Conservation (phyloP, 53 echinoderm and acorn worm genomes). For the Paelopatides confundens region DNA sequence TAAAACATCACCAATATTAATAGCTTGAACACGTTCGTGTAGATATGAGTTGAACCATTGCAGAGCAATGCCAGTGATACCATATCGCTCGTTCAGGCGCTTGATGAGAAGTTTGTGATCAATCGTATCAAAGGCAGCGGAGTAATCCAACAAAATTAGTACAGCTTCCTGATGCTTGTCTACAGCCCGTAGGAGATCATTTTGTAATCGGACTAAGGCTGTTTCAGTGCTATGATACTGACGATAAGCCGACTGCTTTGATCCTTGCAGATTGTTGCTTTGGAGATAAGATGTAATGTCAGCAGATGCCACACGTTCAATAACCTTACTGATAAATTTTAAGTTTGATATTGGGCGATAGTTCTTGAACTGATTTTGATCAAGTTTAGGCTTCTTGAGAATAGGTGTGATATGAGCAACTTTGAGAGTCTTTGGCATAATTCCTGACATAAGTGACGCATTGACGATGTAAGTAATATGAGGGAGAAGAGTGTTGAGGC, state of each 20-base stretch:
- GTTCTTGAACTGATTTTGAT: constrained; percentile 42
- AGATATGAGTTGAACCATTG: not conserved
- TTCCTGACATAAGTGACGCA: not conserved
- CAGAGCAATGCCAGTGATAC: not conserved
- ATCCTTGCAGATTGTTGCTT: constrained; percentile 1
- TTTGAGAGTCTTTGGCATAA: constrained; percentile 42
- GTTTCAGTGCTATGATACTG: constrained; percentile 22
- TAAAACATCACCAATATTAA: not conserved
- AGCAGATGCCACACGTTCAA: constrained; percentile 36
- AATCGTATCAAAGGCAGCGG: constrained; percentile 15
- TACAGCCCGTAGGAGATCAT: not conserved
- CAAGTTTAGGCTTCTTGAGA: constrained; percentile 52
- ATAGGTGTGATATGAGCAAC: constrained; percentile 51
- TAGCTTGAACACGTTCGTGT: not conserved
- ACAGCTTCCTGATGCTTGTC: constrained; percentile 22
- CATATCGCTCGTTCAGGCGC: not conserved
- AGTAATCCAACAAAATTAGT: not conserved
- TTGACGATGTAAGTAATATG: not conserved
- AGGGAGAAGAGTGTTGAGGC: not conserved
- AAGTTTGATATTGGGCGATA: constrained; percentile 60
- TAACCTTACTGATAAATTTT: constrained; percentile 32
- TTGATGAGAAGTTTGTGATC: not conserved
- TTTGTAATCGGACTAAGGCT: not conserved
- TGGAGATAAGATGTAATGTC: constrained; percentile 28
- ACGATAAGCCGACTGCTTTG: constrained; percentile 20